Evolutionary conservation across 1,140 invertebrate species (phyloP).

Genomic region (Eubasilissa regina): DNA sequence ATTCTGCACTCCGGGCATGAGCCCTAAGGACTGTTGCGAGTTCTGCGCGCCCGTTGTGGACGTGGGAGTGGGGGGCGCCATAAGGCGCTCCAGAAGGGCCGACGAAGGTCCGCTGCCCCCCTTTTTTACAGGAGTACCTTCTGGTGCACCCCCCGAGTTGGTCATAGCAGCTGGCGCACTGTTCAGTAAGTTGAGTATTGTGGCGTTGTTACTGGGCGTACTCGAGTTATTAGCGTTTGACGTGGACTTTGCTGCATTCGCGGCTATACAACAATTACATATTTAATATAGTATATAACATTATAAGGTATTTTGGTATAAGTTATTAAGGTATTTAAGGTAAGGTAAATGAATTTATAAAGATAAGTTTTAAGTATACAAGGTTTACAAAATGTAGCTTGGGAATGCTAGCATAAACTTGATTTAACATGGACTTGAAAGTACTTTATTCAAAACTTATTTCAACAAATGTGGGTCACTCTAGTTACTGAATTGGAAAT

Average conservation of each 20-base stretch:
- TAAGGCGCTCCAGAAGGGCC: conserved; percentile 68
- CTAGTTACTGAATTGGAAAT: too few species aligned
- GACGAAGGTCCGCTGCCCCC: conserved; percentile 66
- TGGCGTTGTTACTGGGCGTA: conserved; percentile 75
- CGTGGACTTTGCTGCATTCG: conserved; percentile 68
- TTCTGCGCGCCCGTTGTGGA: conserved; percentile 69
- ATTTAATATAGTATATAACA: too few species aligned
- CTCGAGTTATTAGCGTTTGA: conserved; percentile 58
- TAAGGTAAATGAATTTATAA: too few species aligned
- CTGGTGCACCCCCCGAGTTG: conserved; percentile 62
- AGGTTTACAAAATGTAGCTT: too few species aligned
- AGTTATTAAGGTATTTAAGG: too few species aligned
- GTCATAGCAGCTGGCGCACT: conserved; percentile 80
- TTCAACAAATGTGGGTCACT: too few species aligned
- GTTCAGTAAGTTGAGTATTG: conserved; percentile 82
- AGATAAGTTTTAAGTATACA: too few species aligned
- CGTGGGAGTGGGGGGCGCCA: conserved; percentile 64
- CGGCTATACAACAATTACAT: conserved; percentile 60
- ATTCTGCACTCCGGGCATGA: conserved; percentile 84
- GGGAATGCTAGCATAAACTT: too few species aligned
- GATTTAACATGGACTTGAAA: too few species aligned
- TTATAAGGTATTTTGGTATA: too few species aligned
- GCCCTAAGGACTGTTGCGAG: conserved; percentile 78
- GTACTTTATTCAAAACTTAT: too few species aligned
- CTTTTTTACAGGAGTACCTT: conserved; percentile 59